A percentile compares a stretch with the other conserved stretches of the same genome.
phyloP scores from a whole-genome alignment of 2,113 vertebrate species.

The Aphyosemion australe region DNA sequence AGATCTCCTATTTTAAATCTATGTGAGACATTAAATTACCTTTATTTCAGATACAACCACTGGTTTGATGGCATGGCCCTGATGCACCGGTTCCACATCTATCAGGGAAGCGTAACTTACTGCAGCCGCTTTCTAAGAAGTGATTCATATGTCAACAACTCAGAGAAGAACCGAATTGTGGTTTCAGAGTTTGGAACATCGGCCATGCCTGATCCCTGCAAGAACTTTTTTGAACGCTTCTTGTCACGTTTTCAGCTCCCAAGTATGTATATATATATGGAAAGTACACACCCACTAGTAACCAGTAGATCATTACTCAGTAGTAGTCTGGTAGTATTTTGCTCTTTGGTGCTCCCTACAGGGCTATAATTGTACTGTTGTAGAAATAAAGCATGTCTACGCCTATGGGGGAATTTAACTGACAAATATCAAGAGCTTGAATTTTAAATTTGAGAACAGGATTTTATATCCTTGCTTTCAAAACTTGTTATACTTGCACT shows the following conservation, averaged over 20 bases:
- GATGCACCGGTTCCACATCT: constrained; percentile 90
- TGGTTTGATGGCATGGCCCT: constrained; percentile 97
- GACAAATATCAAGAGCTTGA: no score
- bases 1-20: neutral
- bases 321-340: neutral
- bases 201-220: constrained; percentile 92
- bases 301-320: constrained; percentile 26
- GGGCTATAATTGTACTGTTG: neutral
- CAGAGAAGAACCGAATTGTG: constrained; percentile 83
- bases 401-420: no score
- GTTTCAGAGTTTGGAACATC: constrained; percentile 90
- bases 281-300: constrained; percentile 3
- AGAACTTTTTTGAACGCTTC: constrained; percentile 90
- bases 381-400: neutral
- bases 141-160: constrained; percentile 83
- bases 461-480: no score
- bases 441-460: no score
- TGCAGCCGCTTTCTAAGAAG: constrained; percentile 89
- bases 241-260: constrained; percentile 83
- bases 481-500: no score
- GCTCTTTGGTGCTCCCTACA: neutral
- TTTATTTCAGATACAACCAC: constrained; percentile 83
- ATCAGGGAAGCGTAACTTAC: constrained; percentile 83
- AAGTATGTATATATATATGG: constrained; percentile 71
- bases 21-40: neutral